Percentiles rank a stretch among this genome's conserved stretches.
Evolutionary conservation across 1,140 invertebrate species (phyloP).

Genomic region (Olivierus martensii): DNA sequence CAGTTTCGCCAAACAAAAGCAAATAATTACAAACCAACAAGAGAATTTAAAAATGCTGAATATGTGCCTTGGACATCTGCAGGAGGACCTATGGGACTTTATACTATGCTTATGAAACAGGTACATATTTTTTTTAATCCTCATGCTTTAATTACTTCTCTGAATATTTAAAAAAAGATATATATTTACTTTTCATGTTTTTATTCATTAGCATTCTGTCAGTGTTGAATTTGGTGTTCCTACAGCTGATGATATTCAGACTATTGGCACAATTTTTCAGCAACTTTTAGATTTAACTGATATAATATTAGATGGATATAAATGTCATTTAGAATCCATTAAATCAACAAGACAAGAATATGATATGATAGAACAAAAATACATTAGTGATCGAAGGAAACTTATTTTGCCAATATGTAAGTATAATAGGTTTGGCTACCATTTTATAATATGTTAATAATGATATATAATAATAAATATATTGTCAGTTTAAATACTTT

Average conservation of each 20-base stretch:
- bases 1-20: conserved; percentile 24
- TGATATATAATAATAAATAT: too few relatives aligned
- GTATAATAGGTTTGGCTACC: too few relatives aligned
- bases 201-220: conserved; percentile 21
- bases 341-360: conserved; percentile 36
- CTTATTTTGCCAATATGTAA: conserved; percentile 45
- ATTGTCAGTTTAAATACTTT: too few relatives aligned
- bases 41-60: conserved; percentile 20
- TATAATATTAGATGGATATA: conserved; percentile 56
- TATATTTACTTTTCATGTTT: conserved; percentile 1
- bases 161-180: neutral
- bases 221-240: conserved; percentile 19
- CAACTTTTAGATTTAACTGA: conserved; percentile 59
- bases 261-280: conserved; percentile 40
- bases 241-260: conserved; percentile 29
- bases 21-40: conserved; percentile 16
- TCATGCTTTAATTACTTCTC: too few relatives aligned
- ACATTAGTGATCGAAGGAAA: conserved; percentile 44
- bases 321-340: conserved; percentile 51
- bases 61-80: conserved; percentile 35
- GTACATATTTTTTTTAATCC: conserved; percentile 23
- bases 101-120: conserved; percentile 31
- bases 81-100: conserved; percentile 25
- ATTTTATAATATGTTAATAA: too few relatives aligned
- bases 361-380: conserved; percentile 44